Conservation (phyloP, 2,113 vertebrate species). For the Mobula birostris region DNA sequence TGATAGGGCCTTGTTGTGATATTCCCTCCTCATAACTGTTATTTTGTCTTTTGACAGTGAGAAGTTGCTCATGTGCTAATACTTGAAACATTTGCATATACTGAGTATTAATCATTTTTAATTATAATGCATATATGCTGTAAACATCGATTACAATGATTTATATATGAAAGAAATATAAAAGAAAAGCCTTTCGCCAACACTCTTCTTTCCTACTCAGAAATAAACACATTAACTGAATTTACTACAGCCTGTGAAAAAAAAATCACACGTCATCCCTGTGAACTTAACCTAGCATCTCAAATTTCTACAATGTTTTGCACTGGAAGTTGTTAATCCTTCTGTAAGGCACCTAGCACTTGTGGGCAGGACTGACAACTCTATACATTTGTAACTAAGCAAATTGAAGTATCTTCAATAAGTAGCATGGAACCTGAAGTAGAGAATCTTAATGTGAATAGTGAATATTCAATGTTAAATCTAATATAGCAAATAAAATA, state of each 20-base stretch:
- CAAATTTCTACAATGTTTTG: neutral
- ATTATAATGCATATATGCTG: neutral
- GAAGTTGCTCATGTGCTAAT: neutral
- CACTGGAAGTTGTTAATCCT: neutral
- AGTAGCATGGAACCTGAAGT: too few species aligned
- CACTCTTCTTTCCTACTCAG: too few species aligned
- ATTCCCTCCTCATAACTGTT: neutral
- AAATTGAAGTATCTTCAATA: too few species aligned
- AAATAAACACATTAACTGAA: neutral
- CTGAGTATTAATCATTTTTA: neutral
- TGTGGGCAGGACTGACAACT: too few species aligned
- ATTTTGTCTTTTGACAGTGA: slow-evolving; percentile 6
- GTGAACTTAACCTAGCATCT: neutral
- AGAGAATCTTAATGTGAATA: too few species aligned
- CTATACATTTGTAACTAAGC: too few species aligned
- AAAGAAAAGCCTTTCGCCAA: neutral
- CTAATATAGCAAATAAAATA: too few species aligned
- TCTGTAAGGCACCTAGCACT: too few species aligned
- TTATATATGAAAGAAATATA: neutral
- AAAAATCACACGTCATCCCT: neutral
- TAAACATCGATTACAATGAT: neutral
- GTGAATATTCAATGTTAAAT: too few species aligned
- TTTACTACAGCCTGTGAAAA: neutral
- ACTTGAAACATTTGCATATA: neutral
- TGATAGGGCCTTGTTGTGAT: neutral